These are phyloP conservation scores for Ceratitis capitata DNA, from an alignment of 1,140 invertebrate species.

Conservation along the genomic window DNA sequence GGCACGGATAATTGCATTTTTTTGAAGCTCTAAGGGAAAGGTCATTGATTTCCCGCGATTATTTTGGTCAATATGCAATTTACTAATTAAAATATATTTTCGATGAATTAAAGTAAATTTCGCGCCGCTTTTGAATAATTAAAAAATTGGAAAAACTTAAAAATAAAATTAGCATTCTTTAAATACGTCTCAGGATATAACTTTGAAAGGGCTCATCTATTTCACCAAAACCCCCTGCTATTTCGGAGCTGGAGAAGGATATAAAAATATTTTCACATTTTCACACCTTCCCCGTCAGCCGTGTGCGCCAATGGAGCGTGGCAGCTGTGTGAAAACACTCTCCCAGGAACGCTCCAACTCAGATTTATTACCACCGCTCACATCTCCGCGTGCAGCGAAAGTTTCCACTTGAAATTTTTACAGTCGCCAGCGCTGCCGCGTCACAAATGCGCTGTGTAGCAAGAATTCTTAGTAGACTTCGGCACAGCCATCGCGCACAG, in stretches of 20 bases:
- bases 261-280: conserved; percentile 36
- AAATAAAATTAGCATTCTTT: too few species aligned
- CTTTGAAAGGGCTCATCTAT: too few species aligned
- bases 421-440: background rate
- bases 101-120: too few species aligned
- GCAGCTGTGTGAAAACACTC: background rate
- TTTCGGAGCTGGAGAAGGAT: too few species aligned
- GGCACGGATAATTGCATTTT: background rate
- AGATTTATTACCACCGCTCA: background rate
- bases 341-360: background rate
- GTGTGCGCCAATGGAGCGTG: too few species aligned
- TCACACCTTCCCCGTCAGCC: background rate
- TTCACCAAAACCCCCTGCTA: too few species aligned
- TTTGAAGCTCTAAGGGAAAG: background rate
- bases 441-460: background rate
- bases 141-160: too few species aligned
- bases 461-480: background rate
- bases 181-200: background rate
- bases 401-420: background rate
- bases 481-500: background rate
- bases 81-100: background rate
- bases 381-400: background rate
- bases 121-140: too few species aligned
- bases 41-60: background rate
- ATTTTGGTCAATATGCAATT: background rate